Evolutionary conservation across 2,797 vertebrate species (phyloP), one percentile per base, ranked within the genome.

Genomic region (Etheostoma nigrum): DNA sequence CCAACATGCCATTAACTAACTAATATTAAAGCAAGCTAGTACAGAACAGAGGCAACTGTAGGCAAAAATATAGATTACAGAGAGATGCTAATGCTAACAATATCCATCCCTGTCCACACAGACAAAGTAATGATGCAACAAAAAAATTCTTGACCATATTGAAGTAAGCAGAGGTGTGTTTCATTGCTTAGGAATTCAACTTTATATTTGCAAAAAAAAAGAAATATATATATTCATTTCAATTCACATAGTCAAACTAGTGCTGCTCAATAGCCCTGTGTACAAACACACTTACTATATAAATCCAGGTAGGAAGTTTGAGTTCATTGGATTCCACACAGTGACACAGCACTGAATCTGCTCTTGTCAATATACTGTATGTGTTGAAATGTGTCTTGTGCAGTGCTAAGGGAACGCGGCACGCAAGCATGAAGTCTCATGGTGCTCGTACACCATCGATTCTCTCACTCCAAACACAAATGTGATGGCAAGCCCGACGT

Each of bases 381-480:
- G 79, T 87, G 78, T 61, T 77, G 60, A 81, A 58, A 67, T 76
- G 53, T 84, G 76, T 82, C 86, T 44, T n/a, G 47, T 59, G 55
- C 66, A 45, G 66, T 25, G 78, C 81, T 84, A 48, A 76, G 85
- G 79, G 80, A 88, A 72, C 77, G 23, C 53, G 67, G 67, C 72
- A 33, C 71, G 81, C 73, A 62, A 77, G 74, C 76, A 30, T 69
- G 55, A 30, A 78, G 81, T 91, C 89, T 88, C 87, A 66, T 21
- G 55, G 76, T 25, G 18, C 79, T 88, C 84, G 53, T 87, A 83
- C 76, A 52, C 70, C 87, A 90, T 88, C 76, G 79, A 77, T 83
- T 92, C 84, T 72, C 84, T 91, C 79, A 78, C 83, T 86, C 81
- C 88, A 78, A 90, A 93, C 87, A 90, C 86, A 92, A 92, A 92